A percentile compares a stretch with the other conserved stretches of the same genome.
phyloP scores from a whole-genome alignment of 2,113 vertebrate genomes.

The Rallus limicola region DNA sequence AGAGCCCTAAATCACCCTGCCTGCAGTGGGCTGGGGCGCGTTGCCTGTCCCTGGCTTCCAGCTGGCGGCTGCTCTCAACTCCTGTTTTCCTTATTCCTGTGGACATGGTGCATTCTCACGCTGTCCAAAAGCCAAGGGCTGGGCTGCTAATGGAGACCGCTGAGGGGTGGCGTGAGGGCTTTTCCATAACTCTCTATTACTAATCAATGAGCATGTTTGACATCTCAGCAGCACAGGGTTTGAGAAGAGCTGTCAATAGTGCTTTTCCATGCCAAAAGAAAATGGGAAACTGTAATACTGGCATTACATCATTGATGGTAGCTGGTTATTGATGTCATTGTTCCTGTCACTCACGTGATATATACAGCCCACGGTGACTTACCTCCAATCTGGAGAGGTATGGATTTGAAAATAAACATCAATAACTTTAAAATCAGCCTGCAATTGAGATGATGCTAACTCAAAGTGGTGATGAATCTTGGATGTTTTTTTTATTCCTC shows the following conservation, averaged over 20 bases:
- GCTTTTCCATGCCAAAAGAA: neutral
- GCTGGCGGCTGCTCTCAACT: neutral
- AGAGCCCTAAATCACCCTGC: neutral
- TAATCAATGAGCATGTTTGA: neutral
- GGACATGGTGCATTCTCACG: neutral
- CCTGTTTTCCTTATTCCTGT: neutral
- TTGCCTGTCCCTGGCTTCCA: neutral
- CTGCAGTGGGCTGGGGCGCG: neutral
- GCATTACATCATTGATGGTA: neutral
- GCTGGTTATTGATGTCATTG: neutral
- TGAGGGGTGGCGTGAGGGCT: neutral
- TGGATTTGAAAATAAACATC: constrained; percentile 20
- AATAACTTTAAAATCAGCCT: neutral
- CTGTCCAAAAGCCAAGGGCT: neutral
- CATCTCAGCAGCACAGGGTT: accelerated
- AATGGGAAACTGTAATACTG: neutral
- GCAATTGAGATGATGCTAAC: neutral
- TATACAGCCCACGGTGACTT: neutral
- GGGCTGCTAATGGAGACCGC: neutral
- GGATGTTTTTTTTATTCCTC: neutral
- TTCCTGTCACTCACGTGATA: neutral
- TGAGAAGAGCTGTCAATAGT: neutral
- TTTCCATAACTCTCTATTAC: constrained; percentile 11
- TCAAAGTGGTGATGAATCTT: neutral
- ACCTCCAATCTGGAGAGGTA: neutral